Base-by-base conservation (phyloP, 2,113 vertebrate species). In the Ancistrus triradiatus region DNA sequence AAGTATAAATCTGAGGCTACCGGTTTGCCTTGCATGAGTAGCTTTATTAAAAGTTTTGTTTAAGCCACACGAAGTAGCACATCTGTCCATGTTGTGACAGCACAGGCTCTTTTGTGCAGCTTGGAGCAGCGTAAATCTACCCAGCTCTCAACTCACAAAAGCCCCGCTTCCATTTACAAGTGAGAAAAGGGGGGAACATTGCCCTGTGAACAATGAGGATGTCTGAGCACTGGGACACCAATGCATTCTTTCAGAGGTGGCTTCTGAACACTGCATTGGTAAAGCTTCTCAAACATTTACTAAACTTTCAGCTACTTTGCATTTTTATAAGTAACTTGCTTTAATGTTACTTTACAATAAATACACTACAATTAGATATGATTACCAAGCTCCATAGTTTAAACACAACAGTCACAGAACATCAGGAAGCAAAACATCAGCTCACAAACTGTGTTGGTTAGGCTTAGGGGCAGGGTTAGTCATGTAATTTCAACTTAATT, bases 181-280 rank as follows among this genome's bases (percentile, higher is more conserved):
- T 22, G 53, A 63, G 21, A 48, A 38, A 53, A 27, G 42, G 59
- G 81, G 74, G 86, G 80, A 25, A 74, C 50, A 64, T 13, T 38
- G 59, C 81, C 80, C 78, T 85, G 46, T 78, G 85, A 90, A 91
- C 78, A 90, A 75, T 73, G 69, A 82, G 80, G 73, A 80, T 80
- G 79, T 77, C 25, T 70, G 74, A 84, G 66, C 77, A 76, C 59
- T 73, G 75, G 77, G 81, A 86, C 82, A 74, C 83, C 77, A 74
- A 74, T 0, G 4, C 76, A 88, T 86, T 81, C 79, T 81, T 85
- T 67, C 81, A 84, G 81, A 82, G 68, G 59, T 68, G 13, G 66
- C 52, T 75, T 47, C 25, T n/a, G 73, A 62, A 28, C 59, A 77
- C 72, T 66, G 77, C 59, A 75, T 75, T 65, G 71, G 73, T 73